phyloP scores from a whole-genome alignment of 2,113 vertebrate genomes.

The Leptobrachium leishanense region DNA sequence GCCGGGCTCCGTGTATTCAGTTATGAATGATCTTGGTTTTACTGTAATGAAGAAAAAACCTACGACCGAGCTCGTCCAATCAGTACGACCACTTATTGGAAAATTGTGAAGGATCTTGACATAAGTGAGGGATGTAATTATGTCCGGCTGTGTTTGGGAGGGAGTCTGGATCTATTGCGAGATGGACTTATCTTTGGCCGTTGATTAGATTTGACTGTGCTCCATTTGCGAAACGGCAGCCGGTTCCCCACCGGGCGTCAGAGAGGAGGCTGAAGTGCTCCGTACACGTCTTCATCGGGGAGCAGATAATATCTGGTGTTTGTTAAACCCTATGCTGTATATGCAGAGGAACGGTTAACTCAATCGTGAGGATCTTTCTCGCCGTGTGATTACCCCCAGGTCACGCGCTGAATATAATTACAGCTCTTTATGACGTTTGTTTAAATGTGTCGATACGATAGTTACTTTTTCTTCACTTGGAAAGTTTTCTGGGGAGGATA shows the following conservation, averaged over 20 bases:
- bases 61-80: neutral
- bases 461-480: no score
- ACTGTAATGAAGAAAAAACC: no score
- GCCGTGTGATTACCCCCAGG: no score
- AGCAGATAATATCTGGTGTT: neutral
- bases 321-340: neutral
- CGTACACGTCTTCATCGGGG: neutral
- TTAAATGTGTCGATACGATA: no score
- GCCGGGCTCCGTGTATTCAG: no score
- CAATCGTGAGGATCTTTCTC: neutral
- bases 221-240: neutral
- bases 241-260: neutral
- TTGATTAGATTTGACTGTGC: slow-evolving; percentile 20
- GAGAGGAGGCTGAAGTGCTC: neutral
- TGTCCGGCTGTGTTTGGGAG: neutral
- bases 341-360: neutral
- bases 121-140: slow-evolving; percentile 13
- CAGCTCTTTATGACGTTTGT: no score
- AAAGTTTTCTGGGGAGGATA: no score
- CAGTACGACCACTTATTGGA: slow-evolving; percentile 1
- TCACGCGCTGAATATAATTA: no score
- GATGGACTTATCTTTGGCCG: neutral
- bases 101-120: neutral
- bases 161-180: neutral
- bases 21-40: no score